Evolutionary conservation across 2,888 invertebrate genomes (phyloP).

Genomic region (Ctenicera cuprea): DNA sequence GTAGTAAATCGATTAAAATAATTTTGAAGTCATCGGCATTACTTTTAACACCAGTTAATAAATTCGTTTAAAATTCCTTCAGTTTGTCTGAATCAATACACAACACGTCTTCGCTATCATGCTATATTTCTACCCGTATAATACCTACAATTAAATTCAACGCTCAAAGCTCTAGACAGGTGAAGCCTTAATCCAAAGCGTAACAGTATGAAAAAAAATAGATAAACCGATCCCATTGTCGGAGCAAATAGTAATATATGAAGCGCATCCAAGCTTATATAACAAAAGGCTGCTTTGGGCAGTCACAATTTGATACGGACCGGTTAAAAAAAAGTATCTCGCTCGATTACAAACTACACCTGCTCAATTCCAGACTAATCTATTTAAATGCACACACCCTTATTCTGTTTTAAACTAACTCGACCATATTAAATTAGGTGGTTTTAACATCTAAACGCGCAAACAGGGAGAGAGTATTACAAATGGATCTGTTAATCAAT

Average conservation of each 20-base stretch:
- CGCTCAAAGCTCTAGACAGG: conserved; percentile 7
- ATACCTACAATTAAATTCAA: conserved; percentile 3
- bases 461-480: conserved; percentile 30
- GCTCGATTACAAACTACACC: conserved; percentile 35
- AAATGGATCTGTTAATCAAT: conserved; percentile 43
- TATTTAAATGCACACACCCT: conserved; percentile 22
- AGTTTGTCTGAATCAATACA: no score
- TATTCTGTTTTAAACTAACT: conserved; percentile 23
- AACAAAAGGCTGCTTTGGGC: conserved; percentile 32
- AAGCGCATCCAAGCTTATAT: conserved; percentile 23
- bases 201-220: conserved; percentile 18
- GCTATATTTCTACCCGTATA: no score
- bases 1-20: no score
- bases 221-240: conserved; percentile 29
- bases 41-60: no score
- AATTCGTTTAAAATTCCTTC: no score
- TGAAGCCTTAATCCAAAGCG: conserved; percentile 30
- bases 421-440: conserved; percentile 30
- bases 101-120: no score
- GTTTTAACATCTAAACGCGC: conserved; percentile 12
- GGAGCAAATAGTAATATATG: conserved; percentile 30
- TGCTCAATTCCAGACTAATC: conserved; percentile 34
- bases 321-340: not conserved
- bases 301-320: conserved; percentile 38
- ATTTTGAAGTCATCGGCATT: no score